Conservation (phyloP, 2,888 invertebrate species). For the Drosophila quinaria region DNA sequence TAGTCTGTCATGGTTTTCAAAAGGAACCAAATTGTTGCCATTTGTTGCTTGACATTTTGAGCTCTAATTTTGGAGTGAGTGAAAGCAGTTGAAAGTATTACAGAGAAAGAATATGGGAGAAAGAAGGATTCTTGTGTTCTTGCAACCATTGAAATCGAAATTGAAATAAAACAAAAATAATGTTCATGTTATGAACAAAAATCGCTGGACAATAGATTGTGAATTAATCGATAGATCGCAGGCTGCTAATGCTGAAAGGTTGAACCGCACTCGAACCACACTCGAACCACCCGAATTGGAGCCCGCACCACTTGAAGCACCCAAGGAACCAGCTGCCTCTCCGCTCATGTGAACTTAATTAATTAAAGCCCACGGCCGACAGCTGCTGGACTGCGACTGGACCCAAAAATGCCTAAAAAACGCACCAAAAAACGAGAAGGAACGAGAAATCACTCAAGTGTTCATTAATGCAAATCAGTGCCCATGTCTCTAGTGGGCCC, state of each 20-base stretch:
- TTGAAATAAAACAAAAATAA: constrained; percentile 41
- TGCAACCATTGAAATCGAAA: constrained; percentile 17
- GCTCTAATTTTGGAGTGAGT: neutral
- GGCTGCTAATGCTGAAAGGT: constrained; percentile 23
- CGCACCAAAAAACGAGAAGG: constrained; percentile 32
- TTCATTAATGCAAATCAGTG: constrained; percentile 84
- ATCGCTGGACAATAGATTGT: constrained; percentile 24
- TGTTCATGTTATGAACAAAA: constrained; percentile 47
- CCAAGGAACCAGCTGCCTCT: constrained; percentile 39
- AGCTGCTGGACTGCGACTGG: constrained; percentile 79
- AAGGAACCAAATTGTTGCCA: constrained; percentile 8
- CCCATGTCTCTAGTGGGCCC: constrained; percentile 61
- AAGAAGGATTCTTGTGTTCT: neutral
- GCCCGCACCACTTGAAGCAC: neutral
- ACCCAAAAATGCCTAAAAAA: constrained; percentile 47
- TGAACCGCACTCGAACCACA: constrained; percentile 1
- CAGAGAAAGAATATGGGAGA: neutral
- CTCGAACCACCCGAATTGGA: neutral
- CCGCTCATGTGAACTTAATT: constrained; percentile 80
- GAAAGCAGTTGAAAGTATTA: neutral
- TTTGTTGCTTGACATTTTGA: constrained; percentile 25
- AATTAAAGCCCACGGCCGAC: constrained; percentile 78
- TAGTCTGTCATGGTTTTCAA: neutral
- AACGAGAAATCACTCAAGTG: constrained; percentile 77
- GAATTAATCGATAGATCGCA: constrained; percentile 63